Percentiles rank a stretch among this genome's conserved stretches.
phyloP scores from a whole-genome alignment of 1,140 invertebrate species.

The Philotrypesis tridentata region DNA sequence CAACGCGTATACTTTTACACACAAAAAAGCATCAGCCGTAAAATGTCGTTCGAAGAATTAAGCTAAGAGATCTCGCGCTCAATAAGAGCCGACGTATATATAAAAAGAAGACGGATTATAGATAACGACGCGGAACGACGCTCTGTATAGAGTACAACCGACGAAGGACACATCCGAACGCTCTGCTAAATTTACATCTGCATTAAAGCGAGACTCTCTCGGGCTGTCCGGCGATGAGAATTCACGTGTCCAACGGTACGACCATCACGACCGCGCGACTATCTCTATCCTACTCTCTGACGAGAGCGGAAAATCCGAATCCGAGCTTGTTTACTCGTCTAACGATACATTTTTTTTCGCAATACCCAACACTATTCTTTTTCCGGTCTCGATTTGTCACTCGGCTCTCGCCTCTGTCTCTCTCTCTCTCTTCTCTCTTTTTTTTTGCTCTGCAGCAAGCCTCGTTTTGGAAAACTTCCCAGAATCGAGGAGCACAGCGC shows the following conservation, averaged over 20 bases:
- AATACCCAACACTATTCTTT: too few relatives aligned
- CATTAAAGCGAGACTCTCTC: slow-evolving; percentile 3
- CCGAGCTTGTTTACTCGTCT: neutral
- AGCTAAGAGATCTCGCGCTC: too few relatives aligned
- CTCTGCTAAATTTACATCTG: slow-evolving; percentile 33
- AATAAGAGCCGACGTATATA: too few relatives aligned
- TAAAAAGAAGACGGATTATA: neutral
- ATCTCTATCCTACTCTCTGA: neutral
- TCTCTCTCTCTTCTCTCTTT: neutral
- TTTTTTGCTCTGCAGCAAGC: too few relatives aligned
- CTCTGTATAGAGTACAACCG: slow-evolving; percentile 1
- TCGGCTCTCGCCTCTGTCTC: neutral
- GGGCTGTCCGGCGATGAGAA: slow-evolving; percentile 7
- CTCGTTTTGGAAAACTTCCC: slow-evolving; percentile 29
- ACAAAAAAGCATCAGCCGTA: too few relatives aligned
- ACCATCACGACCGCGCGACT: neutral
- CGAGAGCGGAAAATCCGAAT: neutral
- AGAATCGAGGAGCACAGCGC: slow-evolving; percentile 1
- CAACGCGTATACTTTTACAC: too few relatives aligned
- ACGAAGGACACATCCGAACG: slow-evolving; percentile 20
- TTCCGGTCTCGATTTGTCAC: too few relatives aligned
- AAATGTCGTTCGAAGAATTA: too few relatives aligned
- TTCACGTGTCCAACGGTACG: neutral
- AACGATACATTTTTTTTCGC: neutral
- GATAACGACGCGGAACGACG: neutral